These are phyloP conservation scores for Thumatha senex DNA, from an alignment of 2,888 invertebrate genomes.

Conservation along the genomic window DNA sequence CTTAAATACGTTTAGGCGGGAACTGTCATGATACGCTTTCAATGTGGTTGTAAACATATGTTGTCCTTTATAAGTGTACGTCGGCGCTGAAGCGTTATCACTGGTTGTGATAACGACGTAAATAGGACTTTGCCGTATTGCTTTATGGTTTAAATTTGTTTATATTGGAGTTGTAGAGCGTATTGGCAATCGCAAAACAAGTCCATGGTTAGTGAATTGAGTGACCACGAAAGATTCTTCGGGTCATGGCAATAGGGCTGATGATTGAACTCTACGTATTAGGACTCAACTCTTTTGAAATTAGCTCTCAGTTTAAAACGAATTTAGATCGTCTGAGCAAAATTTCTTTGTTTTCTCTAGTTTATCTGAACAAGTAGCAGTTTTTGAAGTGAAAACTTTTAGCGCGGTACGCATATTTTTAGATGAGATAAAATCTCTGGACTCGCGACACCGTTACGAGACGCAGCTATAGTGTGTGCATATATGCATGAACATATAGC, in stretches of 20 bases:
- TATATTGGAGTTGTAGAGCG: slow-evolving; percentile 25
- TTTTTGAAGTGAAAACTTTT: background rate
- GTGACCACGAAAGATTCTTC: slow-evolving; percentile 56
- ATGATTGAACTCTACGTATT: background rate
- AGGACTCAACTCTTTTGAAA: background rate
- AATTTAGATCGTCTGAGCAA: background rate
- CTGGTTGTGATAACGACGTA: slow-evolving; percentile 66
- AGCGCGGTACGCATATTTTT: too few species aligned
- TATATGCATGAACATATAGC: too few species aligned
- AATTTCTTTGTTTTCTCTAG: background rate
- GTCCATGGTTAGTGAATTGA: slow-evolving; percentile 66
- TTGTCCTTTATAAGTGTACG: slow-evolving; percentile 50
- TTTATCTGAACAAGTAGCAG: too few species aligned
- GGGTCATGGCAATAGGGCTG: slow-evolving; percentile 59
- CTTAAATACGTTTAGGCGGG: too few species aligned
- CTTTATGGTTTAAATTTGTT: slow-evolving; percentile 53
- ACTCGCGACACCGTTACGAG: too few species aligned
- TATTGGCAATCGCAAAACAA: slow-evolving; percentile 60
- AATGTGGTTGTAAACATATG: slow-evolving; percentile 46
- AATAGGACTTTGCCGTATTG: slow-evolving; percentile 46
- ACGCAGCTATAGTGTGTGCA: too few species aligned
- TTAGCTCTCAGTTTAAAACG: too few species aligned
- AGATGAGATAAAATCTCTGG: too few species aligned
- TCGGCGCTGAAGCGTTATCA: slow-evolving; percentile 63
- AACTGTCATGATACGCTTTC: slow-evolving; percentile 6